phyloP scores from a whole-genome alignment of 2,888 invertebrate species.

The Eupithecia vulgata region DNA sequence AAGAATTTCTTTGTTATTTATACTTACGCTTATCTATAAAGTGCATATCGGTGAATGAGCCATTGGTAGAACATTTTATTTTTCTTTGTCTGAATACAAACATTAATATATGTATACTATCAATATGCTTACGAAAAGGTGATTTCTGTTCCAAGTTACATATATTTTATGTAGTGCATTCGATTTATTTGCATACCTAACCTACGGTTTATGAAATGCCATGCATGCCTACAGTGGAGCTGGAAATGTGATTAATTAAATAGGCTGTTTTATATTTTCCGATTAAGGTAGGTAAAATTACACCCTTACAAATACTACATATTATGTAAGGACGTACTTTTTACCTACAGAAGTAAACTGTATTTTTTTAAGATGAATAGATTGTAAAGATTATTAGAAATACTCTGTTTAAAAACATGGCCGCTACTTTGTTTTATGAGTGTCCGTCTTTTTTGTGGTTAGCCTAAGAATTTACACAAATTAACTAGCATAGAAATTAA shows the following conservation, averaged over 20 bases:
- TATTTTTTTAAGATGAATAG: too few relatives aligned
- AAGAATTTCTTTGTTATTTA: conserved; percentile 33
- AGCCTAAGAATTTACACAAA: too few relatives aligned
- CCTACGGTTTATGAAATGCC: neutral
- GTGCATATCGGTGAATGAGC: neutral
- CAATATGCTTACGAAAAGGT: neutral
- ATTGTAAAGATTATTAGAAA: neutral
- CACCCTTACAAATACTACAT: too few relatives aligned
- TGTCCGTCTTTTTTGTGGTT: too few relatives aligned
- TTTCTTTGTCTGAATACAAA: neutral
- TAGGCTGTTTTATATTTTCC: conserved; percentile 5
- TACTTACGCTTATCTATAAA: conserved; percentile 10
- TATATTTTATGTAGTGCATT: neutral
- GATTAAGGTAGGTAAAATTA: too few relatives aligned
- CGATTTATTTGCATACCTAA: neutral
- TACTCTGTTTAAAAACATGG: too few relatives aligned
- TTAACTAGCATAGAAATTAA: too few relatives aligned
- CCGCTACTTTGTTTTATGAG: too few relatives aligned
- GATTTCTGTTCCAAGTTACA: neutral
- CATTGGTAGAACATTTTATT: neutral
- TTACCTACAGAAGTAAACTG: neutral
- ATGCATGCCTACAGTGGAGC: conserved; percentile 8
- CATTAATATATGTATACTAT: neutral
- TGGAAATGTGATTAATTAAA: neutral
- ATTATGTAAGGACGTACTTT: too few relatives aligned